Conservation (phyloP, 2,888 invertebrate species). For the Eubasilissa splendida region DNA sequence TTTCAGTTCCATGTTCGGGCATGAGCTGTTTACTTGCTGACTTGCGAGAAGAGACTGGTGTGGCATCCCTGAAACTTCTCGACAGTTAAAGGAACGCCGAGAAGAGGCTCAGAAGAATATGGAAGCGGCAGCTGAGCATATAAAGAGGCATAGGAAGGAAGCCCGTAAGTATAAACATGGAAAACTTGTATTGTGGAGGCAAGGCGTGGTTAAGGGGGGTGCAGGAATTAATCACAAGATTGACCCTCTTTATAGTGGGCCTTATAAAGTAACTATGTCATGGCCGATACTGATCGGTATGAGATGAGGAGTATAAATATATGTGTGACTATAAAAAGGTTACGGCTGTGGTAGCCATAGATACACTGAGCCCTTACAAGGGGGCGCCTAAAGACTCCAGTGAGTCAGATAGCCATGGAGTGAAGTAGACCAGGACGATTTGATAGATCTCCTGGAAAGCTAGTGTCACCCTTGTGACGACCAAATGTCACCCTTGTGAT, state of each 20-base stretch:
- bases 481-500: not conserved
- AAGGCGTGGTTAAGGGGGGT: not conserved
- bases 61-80: too few relatives aligned
- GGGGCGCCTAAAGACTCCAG: too few relatives aligned
- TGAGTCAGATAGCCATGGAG: not conserved
- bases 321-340: too few relatives aligned
- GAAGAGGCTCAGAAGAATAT: not conserved
- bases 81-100: too few relatives aligned
- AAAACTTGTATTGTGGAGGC: constrained; percentile 8
- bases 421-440: too few relatives aligned
- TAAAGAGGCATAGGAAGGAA: not conserved
- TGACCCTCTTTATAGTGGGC: constrained; percentile 7
- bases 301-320: constrained; percentile 3
- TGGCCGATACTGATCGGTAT: not conserved
- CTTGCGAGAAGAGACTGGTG: not conserved
- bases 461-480: not conserved
- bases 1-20: constrained; percentile 23
- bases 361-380: too few relatives aligned
- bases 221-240: constrained; percentile 21
- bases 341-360: too few relatives aligned
- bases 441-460: too few relatives aligned
- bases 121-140: constrained; percentile 5
- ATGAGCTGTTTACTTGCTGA: not conserved
- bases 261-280: not conserved
- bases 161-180: not conserved